Evolutionary conservation across 53 echinoderm and acorn worm species (phyloP).

Genomic region (Antedon mediterranea): DNA sequence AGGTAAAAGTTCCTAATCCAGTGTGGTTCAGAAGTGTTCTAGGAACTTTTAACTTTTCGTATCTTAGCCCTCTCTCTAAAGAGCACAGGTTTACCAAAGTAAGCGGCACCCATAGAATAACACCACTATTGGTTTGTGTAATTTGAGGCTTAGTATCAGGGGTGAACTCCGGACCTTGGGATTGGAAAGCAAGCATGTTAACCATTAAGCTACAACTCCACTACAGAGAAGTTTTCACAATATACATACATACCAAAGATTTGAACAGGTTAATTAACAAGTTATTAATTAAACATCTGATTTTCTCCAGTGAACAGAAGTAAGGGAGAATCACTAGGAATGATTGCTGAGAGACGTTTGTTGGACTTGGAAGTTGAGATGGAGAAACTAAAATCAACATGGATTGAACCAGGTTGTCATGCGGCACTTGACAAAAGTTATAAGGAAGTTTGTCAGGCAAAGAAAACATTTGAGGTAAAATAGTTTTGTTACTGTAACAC

Average conservation of each 20-base stretch:
- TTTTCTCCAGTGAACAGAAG: not conserved
- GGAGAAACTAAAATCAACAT: constrained; percentile 28
- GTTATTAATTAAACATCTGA: not conserved
- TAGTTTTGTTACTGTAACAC: too few species aligned
- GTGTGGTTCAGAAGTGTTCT: too few species aligned
- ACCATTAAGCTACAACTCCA: too few species aligned
- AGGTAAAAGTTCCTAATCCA: too few species aligned
- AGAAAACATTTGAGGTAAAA: constrained; percentile 24
- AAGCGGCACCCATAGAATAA: too few species aligned
- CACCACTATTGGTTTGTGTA: too few species aligned
- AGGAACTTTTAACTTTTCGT: too few species aligned
- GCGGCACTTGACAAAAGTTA: constrained; percentile 14
- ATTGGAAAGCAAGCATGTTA: too few species aligned
- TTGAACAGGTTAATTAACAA: not conserved
- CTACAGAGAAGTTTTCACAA: not conserved
- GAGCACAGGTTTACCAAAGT: too few species aligned
- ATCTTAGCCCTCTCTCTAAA: too few species aligned
- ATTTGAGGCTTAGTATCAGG: too few species aligned
- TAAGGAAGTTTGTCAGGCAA: constrained; percentile 13
- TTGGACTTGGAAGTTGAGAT: constrained; percentile 42
- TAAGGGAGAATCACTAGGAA: constrained; percentile 35
- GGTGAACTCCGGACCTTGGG: too few species aligned
- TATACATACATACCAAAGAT: not conserved
- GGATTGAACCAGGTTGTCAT: constrained; percentile 25
- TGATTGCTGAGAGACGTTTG: constrained; percentile 31